phyloP scores from a whole-genome alignment of 2,888 invertebrate genomes.

The Leucozona laternaria region DNA sequence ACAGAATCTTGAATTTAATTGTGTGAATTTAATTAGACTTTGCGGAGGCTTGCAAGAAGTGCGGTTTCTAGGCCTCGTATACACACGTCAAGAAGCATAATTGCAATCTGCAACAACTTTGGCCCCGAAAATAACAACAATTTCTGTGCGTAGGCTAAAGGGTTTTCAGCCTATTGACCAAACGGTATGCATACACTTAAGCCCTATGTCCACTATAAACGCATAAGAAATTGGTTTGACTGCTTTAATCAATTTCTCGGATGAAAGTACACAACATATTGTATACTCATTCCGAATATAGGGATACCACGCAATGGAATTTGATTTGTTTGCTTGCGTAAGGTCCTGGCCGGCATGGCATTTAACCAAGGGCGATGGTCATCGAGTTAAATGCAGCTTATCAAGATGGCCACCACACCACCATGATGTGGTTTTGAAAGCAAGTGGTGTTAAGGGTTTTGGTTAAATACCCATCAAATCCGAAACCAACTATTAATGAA shows the following conservation, averaged over 20 bases:
- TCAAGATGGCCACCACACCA: conserved; percentile 55
- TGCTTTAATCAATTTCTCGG: conserved; percentile 63
- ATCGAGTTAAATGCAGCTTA: conserved; percentile 42
- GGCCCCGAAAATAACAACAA: conserved; percentile 20
- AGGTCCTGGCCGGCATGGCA: conserved; percentile 32
- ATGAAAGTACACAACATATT: conserved; percentile 1
- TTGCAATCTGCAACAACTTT: conserved; percentile 10
- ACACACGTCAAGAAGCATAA: conserved; percentile 17
- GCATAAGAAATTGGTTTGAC: conserved; percentile 23
- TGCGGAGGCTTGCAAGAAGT: conserved; percentile 12
- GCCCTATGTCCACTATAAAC: conserved; percentile 16
- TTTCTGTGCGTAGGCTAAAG: conserved; percentile 1
- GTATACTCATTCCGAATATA: not conserved
- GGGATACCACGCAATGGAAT: conserved; percentile 50
- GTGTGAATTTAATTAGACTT: conserved; percentile 64
- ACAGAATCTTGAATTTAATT: conserved; percentile 53
- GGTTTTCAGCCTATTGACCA: not conserved
- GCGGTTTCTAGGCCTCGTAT: not conserved
- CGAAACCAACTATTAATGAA: not conserved
- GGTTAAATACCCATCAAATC: not conserved
- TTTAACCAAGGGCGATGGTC: conserved; percentile 34
- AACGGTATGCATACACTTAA: conserved; percentile 9
- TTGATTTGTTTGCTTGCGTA: conserved; percentile 66
- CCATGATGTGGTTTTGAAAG: conserved; percentile 27
- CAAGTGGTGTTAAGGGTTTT: conserved; percentile 5